Evolutionary conservation across 2,888 invertebrate genomes (phyloP).

Genomic region (Lithophane ornitopus): DNA sequence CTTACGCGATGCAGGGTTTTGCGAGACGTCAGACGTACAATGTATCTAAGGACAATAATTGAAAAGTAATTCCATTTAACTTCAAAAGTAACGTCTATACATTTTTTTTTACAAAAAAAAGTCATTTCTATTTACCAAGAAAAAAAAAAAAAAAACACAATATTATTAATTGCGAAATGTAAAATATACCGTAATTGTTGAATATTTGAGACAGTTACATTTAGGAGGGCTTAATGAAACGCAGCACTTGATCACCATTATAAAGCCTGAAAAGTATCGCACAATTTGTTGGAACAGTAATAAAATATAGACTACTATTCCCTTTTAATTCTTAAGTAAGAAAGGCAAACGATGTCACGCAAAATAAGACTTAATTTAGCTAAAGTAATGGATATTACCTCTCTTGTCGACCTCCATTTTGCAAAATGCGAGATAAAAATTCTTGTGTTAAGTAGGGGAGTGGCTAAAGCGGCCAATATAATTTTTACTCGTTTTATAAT

Average conservation of each 20-base stretch:
- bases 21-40: background rate
- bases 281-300: constrained; percentile 76
- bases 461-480: constrained; percentile 64
- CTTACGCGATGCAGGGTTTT: too few relatives aligned
- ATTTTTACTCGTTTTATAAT: constrained; percentile 70
- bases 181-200: constrained; percentile 49
- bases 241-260: constrained; percentile 64
- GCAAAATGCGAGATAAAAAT: constrained; percentile 76
- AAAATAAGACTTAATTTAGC: constrained; percentile 85
- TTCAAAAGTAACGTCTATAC: constrained; percentile 6
- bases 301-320: constrained; percentile 73
- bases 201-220: constrained; percentile 55
- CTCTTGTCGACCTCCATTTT: constrained; percentile 74
- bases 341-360: constrained; percentile 84
- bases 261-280: constrained; percentile 67
- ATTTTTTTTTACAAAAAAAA: background rate
- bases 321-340: constrained; percentile 80
- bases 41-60: background rate
- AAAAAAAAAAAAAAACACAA: constrained; percentile 35
- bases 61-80: constrained; percentile 9
- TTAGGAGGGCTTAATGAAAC: constrained; percentile 54
- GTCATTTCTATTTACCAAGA: background rate
- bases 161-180: constrained; percentile 55
- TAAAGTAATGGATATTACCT: constrained; percentile 82
- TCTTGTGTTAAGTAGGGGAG: constrained; percentile 69